Evolutionary conservation across 2,888 invertebrate genomes (phyloP), one percentile per base, ranked within the genome.

Genomic region (Hermaeophaga mercurialis): DNA sequence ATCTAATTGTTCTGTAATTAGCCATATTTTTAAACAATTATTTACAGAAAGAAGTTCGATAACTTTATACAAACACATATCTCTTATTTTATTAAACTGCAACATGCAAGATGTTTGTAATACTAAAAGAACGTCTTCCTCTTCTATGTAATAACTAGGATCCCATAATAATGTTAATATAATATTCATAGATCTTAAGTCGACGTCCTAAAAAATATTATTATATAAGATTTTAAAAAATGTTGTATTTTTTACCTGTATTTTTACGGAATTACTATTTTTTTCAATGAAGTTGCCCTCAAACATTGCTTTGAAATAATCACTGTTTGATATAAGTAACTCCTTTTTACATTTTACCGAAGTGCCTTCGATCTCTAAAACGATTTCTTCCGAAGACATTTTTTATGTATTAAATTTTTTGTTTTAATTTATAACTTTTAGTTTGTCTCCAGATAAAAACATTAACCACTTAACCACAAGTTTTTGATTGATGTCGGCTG

Each of bases 261-360:
- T 66, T 61, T 67, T 72, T 17, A 80, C 71, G 33, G 61, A 63
- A 22, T 66, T 66, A 65, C 75, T 68, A 24, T 68, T 56, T 33
- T 72, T 72, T 67, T 80, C 80, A 9, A 70, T 59, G 62, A 79
- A 80, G 61, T 75, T 71, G 1, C 77, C 75, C 52, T 73, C 74
- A 54, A 81, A 78, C 80, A 81, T 80, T 4, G 74, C 79, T 64
- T 73, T 71, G 63, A 81, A 81, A 70, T 80, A 81, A 57, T 77
- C 75, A 63, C 80, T 80, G 57, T 77, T 67, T 52, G 67, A 50
- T 11, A 72, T 69, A 43, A 81, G 66, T 18, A 68, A 57, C 18
- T 58, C 31, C 67, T 67, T 67, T 8, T 63, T 48, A 39, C 66
- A 66, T 43, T 41, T 49, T 22, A 69, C 2, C 18, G 55, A 15